Evolutionary conservation across 2,797 vertebrate species (phyloP), one percentile per base, ranked within the genome.

Genomic region (Telmatherina bonti): DNA sequence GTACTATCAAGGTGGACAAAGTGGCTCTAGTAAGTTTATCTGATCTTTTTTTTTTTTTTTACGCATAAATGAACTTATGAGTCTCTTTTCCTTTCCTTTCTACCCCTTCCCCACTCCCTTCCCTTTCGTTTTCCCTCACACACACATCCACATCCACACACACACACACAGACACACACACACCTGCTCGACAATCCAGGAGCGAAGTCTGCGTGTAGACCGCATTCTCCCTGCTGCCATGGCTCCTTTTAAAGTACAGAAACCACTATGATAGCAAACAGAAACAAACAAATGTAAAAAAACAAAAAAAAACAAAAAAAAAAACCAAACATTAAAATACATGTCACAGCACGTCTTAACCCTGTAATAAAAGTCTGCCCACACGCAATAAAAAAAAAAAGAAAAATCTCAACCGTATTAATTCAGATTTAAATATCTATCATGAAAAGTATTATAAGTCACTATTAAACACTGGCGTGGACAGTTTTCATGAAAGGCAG

Each of bases 101-200:
- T n/a, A n/a, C n/a, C n/a, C n/a, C n/a, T n/a, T n/a, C n/a, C n/a
- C n/a, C n/a, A n/a, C 51, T 4, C 15, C 5, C 41, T 0, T 27
- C 26, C n/a, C 26, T 31, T 10, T 9, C 24, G 5, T 3, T 26
- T 27, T 6, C 27, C 1, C 33, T 0, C 8, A 36, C 3, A 4
- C 3, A 31, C 3, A 31, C 3, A 12, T 12, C 35, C 35, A 36
- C 33, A 35, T 2, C 5, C 52, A 56, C 60, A 49, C 11, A 24
- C 38, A 65, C 49, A 41, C 35, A 12, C 38, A 47, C 26, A 35
- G 45, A 47, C 29, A 29, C 12, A 27, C 20, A 85, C 94, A 72
- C 70, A 97, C 94, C 86, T 97, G 96, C 8, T 96, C 93, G 22
- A 97, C 91, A 2, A 96, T 92, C 96, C 96, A 98, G 12, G 79